Conservation (phyloP, 2,888 invertebrate species). For the Ommatoiulus sabulosus region DNA sequence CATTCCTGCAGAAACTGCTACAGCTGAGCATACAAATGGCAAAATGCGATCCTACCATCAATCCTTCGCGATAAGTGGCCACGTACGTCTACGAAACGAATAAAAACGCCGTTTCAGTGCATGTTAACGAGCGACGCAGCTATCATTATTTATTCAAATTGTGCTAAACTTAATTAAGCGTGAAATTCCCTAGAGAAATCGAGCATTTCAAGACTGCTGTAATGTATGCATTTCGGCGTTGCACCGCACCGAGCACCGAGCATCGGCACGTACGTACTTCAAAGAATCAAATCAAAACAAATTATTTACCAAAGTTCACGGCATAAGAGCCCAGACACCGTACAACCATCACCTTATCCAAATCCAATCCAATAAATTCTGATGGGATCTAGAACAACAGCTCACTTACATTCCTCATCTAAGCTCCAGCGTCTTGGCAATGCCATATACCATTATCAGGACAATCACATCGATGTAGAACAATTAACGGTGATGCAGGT, state of each 20-base stretch:
- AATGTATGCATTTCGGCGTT: not conserved
- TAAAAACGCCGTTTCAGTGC: not conserved
- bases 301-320: not conserved
- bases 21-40: constrained; percentile 26
- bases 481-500: constrained; percentile 34
- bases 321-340: not conserved
- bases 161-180: constrained; percentile 8
- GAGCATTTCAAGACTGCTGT: not conserved
- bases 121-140: not conserved
- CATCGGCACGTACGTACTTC: not conserved
- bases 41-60: not conserved
- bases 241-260: no score
- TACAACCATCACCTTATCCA: not conserved
- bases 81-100: not conserved
- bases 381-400: not conserved
- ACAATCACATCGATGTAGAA: not conserved
- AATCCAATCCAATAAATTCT: not conserved
- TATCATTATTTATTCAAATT: constrained; percentile 49
- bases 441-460: not conserved
- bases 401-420: no score
- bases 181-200: constrained; percentile 12
- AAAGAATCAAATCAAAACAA: not conserved
- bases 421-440: not conserved
- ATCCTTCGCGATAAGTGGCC: not conserved
- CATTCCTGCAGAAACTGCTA: not conserved